Evolutionary conservation across 2,113 vertebrate species (phyloP).

Genomic region (Sclerurus mexicanus): DNA sequence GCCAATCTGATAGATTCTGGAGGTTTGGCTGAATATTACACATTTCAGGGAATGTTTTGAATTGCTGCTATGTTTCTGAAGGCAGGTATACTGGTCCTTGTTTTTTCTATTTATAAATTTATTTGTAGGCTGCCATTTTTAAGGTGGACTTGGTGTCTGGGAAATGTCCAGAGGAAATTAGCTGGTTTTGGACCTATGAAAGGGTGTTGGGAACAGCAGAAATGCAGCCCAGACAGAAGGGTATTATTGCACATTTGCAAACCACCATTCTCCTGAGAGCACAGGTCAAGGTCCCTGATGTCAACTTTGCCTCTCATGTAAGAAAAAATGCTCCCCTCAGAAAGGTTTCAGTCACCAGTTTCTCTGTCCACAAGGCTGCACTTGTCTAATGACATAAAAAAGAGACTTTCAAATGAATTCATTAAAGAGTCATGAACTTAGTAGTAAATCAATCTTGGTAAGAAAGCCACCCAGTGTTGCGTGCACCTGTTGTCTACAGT

Average conservation of each 20-base stretch:
- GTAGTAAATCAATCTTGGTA: background rate
- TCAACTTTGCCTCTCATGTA: background rate
- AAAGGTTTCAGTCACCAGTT: background rate
- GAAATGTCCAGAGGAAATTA: background rate
- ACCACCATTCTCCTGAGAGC: background rate
- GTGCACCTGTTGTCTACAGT: background rate
- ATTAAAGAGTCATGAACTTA: background rate
- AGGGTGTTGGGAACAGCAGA: background rate
- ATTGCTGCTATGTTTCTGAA: background rate
- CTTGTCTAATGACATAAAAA: background rate
- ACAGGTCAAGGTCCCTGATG: background rate
- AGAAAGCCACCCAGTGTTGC: slow-evolving; percentile 4
- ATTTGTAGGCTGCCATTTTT: slow-evolving; percentile 1
- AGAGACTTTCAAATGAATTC: background rate
- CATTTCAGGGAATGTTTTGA: background rate
- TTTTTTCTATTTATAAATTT: background rate
- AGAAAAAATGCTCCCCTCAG: background rate
- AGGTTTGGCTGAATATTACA: background rate
- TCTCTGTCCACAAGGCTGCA: background rate
- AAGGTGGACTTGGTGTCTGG: background rate
- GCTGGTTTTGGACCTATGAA: background rate
- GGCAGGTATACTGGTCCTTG: background rate
- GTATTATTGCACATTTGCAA: background rate
- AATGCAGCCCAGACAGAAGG: background rate
- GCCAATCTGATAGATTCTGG: slow-evolving; percentile 18